Evolutionary conservation across 1,140 invertebrate species (phyloP).

Genomic region (Caenorhabditis tropicalis): DNA sequence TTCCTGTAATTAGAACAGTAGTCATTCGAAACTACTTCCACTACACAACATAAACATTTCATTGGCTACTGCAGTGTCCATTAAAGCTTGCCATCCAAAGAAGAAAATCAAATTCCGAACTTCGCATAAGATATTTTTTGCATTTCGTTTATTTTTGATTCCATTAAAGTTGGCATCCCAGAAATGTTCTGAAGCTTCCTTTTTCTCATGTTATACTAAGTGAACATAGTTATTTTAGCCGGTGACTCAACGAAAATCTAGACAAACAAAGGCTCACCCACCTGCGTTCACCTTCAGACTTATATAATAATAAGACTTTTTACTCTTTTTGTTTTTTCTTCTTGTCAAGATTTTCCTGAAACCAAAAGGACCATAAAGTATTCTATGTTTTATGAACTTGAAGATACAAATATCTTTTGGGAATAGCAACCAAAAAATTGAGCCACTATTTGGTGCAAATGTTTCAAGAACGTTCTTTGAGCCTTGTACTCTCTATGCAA

Average conservation of each 20-base stretch:
- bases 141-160: conserved; percentile 1
- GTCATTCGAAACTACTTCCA: background rate
- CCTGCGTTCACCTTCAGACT: conserved; percentile 20
- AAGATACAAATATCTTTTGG: background rate
- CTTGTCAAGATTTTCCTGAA: background rate
- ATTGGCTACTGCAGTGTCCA: background rate
- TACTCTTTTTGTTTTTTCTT: background rate
- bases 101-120: background rate
- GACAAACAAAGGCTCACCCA: conserved; percentile 12
- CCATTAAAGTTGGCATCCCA: background rate
- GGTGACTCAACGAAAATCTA: background rate
- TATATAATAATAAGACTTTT: background rate
- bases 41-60: conserved; percentile 3
- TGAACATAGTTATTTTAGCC: background rate
- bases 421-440: background rate
- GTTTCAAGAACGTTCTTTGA: conserved; percentile 16
- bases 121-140: background rate
- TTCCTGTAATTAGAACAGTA: conserved; percentile 18
- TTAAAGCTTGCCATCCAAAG: background rate
- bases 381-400: conserved; percentile 1
- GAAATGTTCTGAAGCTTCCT: background rate
- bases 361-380: background rate
- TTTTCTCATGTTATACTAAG: background rate
- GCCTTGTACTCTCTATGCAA: background rate
- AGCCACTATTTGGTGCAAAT: too few relatives aligned